Base-by-base conservation (phyloP, 1,140 invertebrate species). In the Triops cancriformis region DNA sequence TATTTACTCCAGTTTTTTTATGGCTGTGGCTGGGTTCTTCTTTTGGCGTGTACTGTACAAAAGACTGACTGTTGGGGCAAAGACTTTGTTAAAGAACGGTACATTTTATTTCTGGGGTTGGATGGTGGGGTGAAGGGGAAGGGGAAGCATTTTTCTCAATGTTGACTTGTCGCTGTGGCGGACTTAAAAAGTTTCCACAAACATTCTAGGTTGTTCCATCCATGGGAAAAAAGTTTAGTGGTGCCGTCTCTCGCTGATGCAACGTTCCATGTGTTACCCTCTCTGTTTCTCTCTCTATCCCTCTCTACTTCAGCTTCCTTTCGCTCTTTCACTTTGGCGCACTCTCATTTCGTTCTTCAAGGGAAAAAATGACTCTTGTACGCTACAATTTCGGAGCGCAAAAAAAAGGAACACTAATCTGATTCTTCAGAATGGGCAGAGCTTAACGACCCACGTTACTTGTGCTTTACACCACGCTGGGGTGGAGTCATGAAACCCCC, bases 311-410 rank as follows among this genome's bases (percentile, higher is more conserved):
- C 74, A 77, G 41, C 75, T 26, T 75, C 76, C 28, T 72, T 73
- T 64, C 31, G 72, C 75, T 43, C 26, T 76, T 37, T 77, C 79
- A 41, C 77, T 64, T 42, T 72, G 73, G 78, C 77, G 77, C 37
- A 78, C 79, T 79, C 43, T 77, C 76, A 79, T 72, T 79, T 78
- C 41, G 72, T 78, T 42, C 78, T 72, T 76, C 79, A 76, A n/a
- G 79, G 75, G 76, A 79, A 74, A 74, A 76, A 77, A 75, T 74
- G 73, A 74, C 77, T 76, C 78, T 73, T 73, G 31, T 64, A 78
- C 73, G 79, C 72, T 78, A 72, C 26, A 23, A 64, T 72, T 75
- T 80, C 72, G 78, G 45, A 78, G 43, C 45, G n/a, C 73, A 75
- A 73, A 78, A 45, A 11, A 42, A 79, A 73, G 51, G 73, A 73